Conservation (phyloP, 2,797 vertebrate species). For the Masticophis lateralis region DNA sequence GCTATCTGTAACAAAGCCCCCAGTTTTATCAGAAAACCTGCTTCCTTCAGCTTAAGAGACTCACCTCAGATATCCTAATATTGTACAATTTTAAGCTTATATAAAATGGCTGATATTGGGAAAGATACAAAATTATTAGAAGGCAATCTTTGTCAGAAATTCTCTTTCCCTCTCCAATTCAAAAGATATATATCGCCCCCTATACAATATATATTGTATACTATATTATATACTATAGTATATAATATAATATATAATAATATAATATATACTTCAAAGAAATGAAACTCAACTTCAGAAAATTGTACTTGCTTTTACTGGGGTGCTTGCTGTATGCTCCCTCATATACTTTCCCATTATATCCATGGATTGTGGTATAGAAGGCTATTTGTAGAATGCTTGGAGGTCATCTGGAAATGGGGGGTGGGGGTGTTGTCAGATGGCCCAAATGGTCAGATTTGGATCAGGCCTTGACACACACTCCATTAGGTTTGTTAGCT, state of each 20-base stretch:
- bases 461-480: not conserved
- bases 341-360: not conserved
- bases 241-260: too few species aligned
- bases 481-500: not conserved
- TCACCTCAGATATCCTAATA: not conserved
- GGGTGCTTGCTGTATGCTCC: not conserved
- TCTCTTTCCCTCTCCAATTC: not conserved
- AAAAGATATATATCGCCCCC: not conserved
- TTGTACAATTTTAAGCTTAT: not conserved
- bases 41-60: not conserved
- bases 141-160: not conserved
- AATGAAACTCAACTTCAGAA: conserved; percentile 21
- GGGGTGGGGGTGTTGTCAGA: not conserved
- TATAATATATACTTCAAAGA: conserved; percentile 23
- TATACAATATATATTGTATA: not conserved
- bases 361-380: not conserved
- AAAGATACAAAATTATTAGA: not conserved
- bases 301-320: conserved; percentile 10
- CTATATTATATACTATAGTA: too few species aligned
- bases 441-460: not conserved
- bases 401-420: not conserved
- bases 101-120: not conserved
- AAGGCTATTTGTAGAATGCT: too few species aligned
- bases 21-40: not conserved
- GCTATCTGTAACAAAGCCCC: not conserved